These are phyloP conservation scores for Plumapathes pennacea DNA, from an alignment of 92 coral and sea anemone genomes.

Conservation along the genomic window DNA sequence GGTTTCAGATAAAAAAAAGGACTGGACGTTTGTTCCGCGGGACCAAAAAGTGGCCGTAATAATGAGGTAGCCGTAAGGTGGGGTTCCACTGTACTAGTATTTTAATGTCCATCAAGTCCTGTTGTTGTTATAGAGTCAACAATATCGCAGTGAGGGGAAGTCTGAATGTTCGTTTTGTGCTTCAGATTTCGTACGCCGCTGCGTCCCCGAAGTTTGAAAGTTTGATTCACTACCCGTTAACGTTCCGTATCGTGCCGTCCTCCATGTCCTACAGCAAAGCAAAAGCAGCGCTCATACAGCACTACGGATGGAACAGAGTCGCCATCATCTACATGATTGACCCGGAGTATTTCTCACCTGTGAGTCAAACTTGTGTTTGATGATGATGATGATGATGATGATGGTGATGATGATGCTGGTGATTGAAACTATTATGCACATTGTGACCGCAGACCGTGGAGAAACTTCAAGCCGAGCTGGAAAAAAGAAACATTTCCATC, in stretches of 20 bases:
- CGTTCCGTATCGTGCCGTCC: constrained; percentile 78
- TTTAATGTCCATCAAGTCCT: too few species aligned
- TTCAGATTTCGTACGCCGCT: constrained; percentile 83
- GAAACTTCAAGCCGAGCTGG: constrained; percentile 56
- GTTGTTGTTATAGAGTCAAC: too few species aligned
- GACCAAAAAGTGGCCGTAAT: too few species aligned
- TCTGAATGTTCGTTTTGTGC: background rate
- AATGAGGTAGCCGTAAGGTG: too few species aligned
- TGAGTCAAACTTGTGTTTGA: constrained; percentile 11
- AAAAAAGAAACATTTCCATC: constrained; percentile 54
- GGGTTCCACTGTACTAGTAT: too few species aligned
- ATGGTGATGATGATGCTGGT: background rate
- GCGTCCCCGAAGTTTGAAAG: constrained; percentile 64
- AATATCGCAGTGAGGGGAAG: too few species aligned
- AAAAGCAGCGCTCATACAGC: constrained; percentile 67
- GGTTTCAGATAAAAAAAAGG: too few species aligned
- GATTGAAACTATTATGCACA: too few species aligned
- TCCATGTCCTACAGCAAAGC: constrained; percentile 81
- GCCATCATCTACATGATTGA: constrained; percentile 84
- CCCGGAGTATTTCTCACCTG: constrained; percentile 83
- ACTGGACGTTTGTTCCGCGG: too few species aligned
- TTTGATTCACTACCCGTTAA: constrained; percentile 25
- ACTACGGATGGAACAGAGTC: constrained; percentile 91
- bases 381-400: background rate
- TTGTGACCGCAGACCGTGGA: constrained; percentile 61